Conservation (phyloP, 2,888 invertebrate species). For the Lasioglossum morio region DNA sequence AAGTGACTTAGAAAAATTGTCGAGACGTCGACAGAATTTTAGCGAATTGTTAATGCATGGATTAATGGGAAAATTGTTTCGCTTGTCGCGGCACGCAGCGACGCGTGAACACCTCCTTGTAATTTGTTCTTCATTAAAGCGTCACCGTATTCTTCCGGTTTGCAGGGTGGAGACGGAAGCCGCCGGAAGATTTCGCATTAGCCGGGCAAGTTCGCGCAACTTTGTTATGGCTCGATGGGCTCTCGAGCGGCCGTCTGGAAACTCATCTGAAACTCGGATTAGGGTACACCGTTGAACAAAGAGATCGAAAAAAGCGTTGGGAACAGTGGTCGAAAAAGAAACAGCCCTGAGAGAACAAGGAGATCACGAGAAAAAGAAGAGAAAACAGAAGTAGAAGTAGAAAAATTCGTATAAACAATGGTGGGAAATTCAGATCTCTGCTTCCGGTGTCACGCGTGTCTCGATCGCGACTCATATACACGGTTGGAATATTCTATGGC, state of each 20-base stretch:
- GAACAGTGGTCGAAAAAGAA: neutral
- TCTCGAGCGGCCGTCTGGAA: constrained; percentile 73
- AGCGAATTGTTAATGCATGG: neutral
- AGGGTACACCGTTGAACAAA: constrained; percentile 47
- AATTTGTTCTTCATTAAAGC: constrained; percentile 42
- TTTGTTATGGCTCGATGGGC: constrained; percentile 79
- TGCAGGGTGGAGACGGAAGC: constrained; percentile 17
- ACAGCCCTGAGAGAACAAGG: neutral
- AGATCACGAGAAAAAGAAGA: neutral
- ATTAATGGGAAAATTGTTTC: neutral
- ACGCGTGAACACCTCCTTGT: neutral
- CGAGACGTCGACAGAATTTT: neutral
- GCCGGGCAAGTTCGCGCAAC: constrained; percentile 75
- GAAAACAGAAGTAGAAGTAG: neutral
- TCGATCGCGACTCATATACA: neutral
- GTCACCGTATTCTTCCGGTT: constrained; percentile 40
- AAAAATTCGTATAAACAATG: neutral
- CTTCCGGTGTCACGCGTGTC: neutral
- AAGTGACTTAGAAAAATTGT: too few species aligned
- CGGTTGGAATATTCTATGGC: neutral
- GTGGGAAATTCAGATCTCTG: neutral
- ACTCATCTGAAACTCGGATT: constrained; percentile 83
- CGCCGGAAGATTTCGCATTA: constrained; percentile 73
- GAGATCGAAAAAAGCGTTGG: neutral
- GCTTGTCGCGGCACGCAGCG: neutral